Conservation (phyloP, 2,797 vertebrate species). For the Halcyon leucocephala region DNA sequence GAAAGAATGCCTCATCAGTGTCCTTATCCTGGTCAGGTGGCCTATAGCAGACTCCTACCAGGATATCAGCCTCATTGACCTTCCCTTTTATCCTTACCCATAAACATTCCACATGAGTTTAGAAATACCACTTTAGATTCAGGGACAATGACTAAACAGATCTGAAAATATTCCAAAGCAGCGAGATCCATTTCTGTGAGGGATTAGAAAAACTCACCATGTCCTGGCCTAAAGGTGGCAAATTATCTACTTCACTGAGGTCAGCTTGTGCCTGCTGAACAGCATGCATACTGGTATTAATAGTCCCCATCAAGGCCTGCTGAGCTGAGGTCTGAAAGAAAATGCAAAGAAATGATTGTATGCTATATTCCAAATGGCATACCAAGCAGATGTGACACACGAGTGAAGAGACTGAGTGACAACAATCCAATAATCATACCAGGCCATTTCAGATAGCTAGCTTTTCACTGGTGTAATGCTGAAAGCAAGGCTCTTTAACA, state of each 20-base stretch:
- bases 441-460: background rate
- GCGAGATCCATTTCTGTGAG: background rate
- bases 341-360: background rate
- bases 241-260: slow-evolving; percentile 90
- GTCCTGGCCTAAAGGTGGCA: slow-evolving; percentile 97
- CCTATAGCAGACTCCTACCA: too few species aligned
- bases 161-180: background rate
- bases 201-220: slow-evolving; percentile 82
- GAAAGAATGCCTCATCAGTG: too few species aligned
- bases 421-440: background rate
- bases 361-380: background rate
- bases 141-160: background rate
- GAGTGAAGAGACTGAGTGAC: background rate
- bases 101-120: background rate
- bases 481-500: background rate
- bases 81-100: too few species aligned
- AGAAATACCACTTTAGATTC: background rate
- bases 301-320: slow-evolving; percentile 97
- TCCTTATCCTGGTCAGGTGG: too few species aligned
- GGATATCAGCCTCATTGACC: too few species aligned
- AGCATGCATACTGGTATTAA: slow-evolving; percentile 97
- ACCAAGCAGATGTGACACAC: background rate
- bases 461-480: background rate
- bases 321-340: slow-evolving; percentile 91
- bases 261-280: slow-evolving; percentile 95